Evolutionary conservation across 2,797 vertebrate genomes (phyloP), one percentile per base, ranked within the genome.

Genomic region (Emys orbicularis): DNA sequence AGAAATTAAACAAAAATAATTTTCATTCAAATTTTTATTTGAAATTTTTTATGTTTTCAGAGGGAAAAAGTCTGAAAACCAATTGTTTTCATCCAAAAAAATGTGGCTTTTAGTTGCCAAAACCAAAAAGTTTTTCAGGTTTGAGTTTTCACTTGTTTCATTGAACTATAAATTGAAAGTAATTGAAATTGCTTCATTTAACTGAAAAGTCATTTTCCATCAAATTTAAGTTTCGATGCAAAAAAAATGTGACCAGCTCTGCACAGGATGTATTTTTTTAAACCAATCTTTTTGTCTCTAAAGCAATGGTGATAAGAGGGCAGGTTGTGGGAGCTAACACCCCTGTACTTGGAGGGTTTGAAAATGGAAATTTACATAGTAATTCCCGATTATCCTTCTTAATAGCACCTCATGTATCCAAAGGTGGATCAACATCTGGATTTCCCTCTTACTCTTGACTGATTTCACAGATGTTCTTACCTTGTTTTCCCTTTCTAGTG

Each of bases 391-490:
- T 47, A 76, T 76, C 37, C 68, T 41, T 44, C 41, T 76, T 76
- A 27, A 23, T 25, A 76, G 13, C 25, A 76, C 27, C 54, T 89
- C 49, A 65, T 29, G 12, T 44, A 2, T 21, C 37, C 49, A 10
- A 83, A 27, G 85, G 18, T 84, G 23, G 34, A 50, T 57, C 81
- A 83, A 87, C 49, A 19, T 77, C 82, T 61, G 72, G 49, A 81
- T 90, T 76, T 81, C 57, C 56, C 12, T 74, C 15, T 76, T 76
- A 15, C 23, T 0, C 56, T 25, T 61, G 31, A 82, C 80, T 0
- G 2, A 77, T 87, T 93, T 86, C 77, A 56, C 77, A 95, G 74
- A 31, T 85, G 76, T 47, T 92, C 52, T 57, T 59, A 6, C 9
- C 21, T 44, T 4, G 1, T 81, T 93, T 92, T 57, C 41, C 37